phyloP scores from a whole-genome alignment of 2,888 invertebrate species.

The Tipula vernalis region DNA sequence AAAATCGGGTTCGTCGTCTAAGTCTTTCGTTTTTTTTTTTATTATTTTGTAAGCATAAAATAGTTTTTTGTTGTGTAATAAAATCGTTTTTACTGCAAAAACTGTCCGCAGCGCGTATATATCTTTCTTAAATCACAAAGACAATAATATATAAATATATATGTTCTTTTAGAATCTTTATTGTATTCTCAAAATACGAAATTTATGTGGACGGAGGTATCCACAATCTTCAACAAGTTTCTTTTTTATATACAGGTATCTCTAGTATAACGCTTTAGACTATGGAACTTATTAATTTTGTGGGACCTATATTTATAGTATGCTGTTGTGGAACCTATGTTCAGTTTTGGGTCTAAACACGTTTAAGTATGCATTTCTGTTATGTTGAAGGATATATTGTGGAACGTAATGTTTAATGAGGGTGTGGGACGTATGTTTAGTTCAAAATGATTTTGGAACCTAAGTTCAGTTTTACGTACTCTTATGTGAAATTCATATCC shows the following conservation, averaged over 20 bases:
- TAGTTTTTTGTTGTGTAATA: background rate
- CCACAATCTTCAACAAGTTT: background rate
- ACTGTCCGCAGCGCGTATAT: background rate
- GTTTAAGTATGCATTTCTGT: too few species aligned
- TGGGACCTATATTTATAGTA: too few species aligned
- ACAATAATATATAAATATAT: background rate
- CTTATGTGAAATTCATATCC: background rate
- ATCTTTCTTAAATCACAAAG: background rate
- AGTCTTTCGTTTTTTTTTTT: background rate
- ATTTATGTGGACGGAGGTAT: background rate
- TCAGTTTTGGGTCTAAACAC: too few species aligned
- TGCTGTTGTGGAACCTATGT: too few species aligned
- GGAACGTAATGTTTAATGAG: too few species aligned
- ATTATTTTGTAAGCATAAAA: background rate
- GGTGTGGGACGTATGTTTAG: background rate
- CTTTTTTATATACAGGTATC: background rate
- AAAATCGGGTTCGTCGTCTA: constrained; percentile 11
- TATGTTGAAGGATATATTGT: too few species aligned
- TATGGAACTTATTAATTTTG: too few species aligned
- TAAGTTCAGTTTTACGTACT: background rate
- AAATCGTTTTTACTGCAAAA: background rate
- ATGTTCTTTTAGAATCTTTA: background rate
- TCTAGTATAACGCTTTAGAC: too few species aligned
- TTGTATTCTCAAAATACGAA: background rate
- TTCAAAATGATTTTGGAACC: background rate